phyloP scores from a whole-genome alignment of 2,888 invertebrate species.

The Chrysotoxum bicinctum region DNA sequence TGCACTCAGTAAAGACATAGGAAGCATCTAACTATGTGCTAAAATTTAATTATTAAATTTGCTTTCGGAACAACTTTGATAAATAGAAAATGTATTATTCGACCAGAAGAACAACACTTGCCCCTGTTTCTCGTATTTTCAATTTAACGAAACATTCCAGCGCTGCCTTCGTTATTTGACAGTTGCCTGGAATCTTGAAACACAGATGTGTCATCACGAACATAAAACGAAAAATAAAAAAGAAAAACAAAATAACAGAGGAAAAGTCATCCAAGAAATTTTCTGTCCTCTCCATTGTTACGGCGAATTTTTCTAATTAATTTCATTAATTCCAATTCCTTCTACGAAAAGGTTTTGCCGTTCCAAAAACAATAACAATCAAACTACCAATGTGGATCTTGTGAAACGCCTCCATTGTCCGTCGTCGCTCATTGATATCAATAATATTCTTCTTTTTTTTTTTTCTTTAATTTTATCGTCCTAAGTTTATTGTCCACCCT shows the following conservation, averaged over 20 bases:
- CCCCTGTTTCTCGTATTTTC: not conserved
- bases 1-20: too few relatives aligned
- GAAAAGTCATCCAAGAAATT: constrained; percentile 59
- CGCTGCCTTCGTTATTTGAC: constrained; percentile 32
- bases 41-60: too few relatives aligned
- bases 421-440: constrained; percentile 16
- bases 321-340: constrained; percentile 34
- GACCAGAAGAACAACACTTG: not conserved
- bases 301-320: constrained; percentile 61
- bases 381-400: constrained; percentile 30
- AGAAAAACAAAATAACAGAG: constrained; percentile 61
- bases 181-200: constrained; percentile 58
- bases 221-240: constrained; percentile 25
- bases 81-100: too few relatives aligned
- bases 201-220: constrained; percentile 66
- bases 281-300: constrained; percentile 51
- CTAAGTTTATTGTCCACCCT: constrained; percentile 45
- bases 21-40: too few relatives aligned
- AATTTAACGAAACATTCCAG: constrained; percentile 61
- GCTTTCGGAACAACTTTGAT: too few relatives aligned
- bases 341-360: not conserved
- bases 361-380: not conserved
- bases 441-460: not conserved
- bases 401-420: not conserved
- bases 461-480: constrained; percentile 26